Conservation (phyloP, 1,140 invertebrate species). For the Calliphora vicina region DNA sequence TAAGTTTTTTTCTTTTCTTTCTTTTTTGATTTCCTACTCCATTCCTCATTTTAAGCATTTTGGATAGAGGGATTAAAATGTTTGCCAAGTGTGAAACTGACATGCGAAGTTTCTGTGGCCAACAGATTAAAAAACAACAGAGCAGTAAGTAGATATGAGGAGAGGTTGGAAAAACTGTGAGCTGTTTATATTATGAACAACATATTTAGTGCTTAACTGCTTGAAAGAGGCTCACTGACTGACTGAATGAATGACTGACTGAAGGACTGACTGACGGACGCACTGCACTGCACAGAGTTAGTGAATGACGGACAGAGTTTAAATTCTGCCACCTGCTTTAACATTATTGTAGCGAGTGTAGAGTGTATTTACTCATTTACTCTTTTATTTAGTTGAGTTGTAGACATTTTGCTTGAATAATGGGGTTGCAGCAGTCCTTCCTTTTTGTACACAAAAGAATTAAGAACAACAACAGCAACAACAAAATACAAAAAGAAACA, state of each 20-base stretch:
- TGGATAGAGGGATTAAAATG: constrained; percentile 5
- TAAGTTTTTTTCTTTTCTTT: not conserved
- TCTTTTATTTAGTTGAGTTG: not conserved
- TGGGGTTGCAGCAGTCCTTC: not conserved
- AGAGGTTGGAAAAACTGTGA: not conserved
- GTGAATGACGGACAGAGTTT: not conserved
- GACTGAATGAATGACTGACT: not conserved
- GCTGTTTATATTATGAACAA: not conserved
- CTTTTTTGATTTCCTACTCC: not conserved
- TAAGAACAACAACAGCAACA: not conserved
- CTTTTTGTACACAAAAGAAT: not conserved
- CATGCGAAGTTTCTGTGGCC: constrained; percentile 9
- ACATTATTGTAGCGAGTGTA: not conserved
- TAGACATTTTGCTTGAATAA: constrained; percentile 3
- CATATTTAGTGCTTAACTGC: not conserved
- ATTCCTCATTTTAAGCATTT: not conserved
- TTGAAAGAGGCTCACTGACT: not conserved
- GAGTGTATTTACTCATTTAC: not conserved
- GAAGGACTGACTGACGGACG: not conserved
- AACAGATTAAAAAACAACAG: no score
- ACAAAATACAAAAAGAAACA: not conserved
- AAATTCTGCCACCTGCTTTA: not conserved
- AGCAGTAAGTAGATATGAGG: not conserved
- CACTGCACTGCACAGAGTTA: not conserved
- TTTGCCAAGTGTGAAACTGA: constrained; percentile 36